Base-by-base conservation (phyloP, 2,113 vertebrate genomes). In the Talpa occidentalis region DNA sequence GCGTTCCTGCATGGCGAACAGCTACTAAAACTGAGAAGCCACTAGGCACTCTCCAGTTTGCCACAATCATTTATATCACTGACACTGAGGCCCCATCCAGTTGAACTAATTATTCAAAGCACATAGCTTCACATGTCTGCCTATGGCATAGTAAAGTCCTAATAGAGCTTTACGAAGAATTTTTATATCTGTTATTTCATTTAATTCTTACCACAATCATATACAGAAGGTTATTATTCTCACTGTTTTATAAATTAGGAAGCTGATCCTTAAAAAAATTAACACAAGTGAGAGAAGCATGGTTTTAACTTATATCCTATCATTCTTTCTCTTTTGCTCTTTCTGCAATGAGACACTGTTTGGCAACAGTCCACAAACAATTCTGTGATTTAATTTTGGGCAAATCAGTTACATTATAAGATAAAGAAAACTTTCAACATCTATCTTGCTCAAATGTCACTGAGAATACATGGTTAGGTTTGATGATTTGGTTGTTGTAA, bases 381-480 rank as follows among this genome's bases (percentile, higher is more conserved):
- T n/a, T 77, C 60, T 52, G 10, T 28, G 37, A 22, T 78, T 56
- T n/a, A 56, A 78, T 52, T 88, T 40, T 10, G 14, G 19, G 17
- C 35, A 92, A 92, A 88, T 74, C 49, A n/a, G 16, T 54, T 67
- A 69, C 42, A 91, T 44, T 72, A 47, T 37, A 54, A 70, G 30
- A 5, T 70, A 80, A 62, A 92, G 22, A 60, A 87, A 67, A 88
- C 32, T 35, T 83, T 78, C 56, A 81, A 47, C 56, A 91, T 56
- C 24, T 83, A 91, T 47, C 24, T 83, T 91, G 49, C 54, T 81
- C 40, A 91, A 60, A 64, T 82, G 49, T 77, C 40, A 95, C 70
- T 56, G 35, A 77, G 52, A 88, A 64, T 37, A 60, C 16, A 83
- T 12, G 1, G 56, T 37, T 64, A 56, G 56, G 47, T 73, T 67